Base-by-base conservation (phyloP, 2,888 invertebrate genomes). In the Abrostola triplasia region DNA sequence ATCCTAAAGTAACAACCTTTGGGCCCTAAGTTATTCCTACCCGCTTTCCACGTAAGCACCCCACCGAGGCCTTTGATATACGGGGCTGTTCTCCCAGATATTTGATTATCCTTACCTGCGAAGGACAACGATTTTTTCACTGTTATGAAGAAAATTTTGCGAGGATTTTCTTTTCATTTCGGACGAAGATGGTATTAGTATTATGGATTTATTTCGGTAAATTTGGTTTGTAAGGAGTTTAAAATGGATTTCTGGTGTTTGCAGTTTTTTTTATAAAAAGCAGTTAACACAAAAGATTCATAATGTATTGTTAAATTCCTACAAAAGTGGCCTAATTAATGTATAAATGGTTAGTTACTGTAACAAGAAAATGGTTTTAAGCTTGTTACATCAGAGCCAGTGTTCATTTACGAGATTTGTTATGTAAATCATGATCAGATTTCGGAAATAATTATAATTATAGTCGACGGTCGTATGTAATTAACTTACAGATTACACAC, bases 61-160 rank as follows among this genome's bases (percentile, higher is more conserved):
- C 80, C 73, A 59, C 67, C 36, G 78, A 67, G 73, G 56, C 63
- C 54, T 80, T 76, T 79, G 80, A 77, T 77, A 79, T 77, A 79
- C 67, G 70, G 64, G 61, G 64, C 52, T 67, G 58, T 54, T 73
- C 73, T 41, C 60, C 40, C 41, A 69, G 76, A 80, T 77, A 79
- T 79, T 79, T 80, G 79, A 80, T 73, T 77, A 80, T 77, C 70
- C 64, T 55, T 80, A 75, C 80, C 77, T 72, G 65, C 24, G 61
- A 24, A 53, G 70, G 77, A 70, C 73, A 70, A 68, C 64, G 70
- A 68, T 65, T 70, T 67, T 77, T 65, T 54, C 64, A 59, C 42
- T 52, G 68, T 66, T 77, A 67, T 65, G 73, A 68, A 64, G 64
- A 69, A 70, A 67, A 72, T 58, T 68, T 71, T 62, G 41, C 44